Conservation (phyloP, 2,113 vertebrate species). For the Oreochromis aureus region DNA sequence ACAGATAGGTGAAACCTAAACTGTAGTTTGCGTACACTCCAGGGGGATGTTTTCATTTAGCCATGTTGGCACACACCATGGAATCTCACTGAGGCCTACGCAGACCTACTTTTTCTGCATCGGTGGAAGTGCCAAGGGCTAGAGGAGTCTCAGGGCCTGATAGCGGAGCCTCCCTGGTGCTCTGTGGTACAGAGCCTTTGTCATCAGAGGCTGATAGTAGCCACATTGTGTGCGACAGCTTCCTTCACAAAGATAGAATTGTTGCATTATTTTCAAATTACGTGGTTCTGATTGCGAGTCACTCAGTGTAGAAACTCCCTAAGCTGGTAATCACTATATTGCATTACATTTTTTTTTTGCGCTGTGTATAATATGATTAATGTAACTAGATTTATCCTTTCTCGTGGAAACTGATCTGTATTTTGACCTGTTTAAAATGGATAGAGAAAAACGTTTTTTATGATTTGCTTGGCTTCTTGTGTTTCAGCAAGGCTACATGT, state of each 20-base stretch:
- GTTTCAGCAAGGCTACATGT: not conserved
- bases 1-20: constrained; percentile 32
- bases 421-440: not conserved
- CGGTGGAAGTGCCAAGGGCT: constrained; percentile 29
- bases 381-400: not conserved
- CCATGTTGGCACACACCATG: constrained; percentile 20
- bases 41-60: constrained; percentile 50
- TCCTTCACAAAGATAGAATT: constrained; percentile 43
- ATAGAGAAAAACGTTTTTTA: not conserved
- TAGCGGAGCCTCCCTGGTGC: not conserved
- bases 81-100: constrained; percentile 22
- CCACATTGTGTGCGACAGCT: constrained; percentile 34
- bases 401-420: not conserved
- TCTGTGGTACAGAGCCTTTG: constrained; percentile 25
- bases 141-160: constrained; percentile 29
- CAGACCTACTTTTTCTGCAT: constrained; percentile 51
- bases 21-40: constrained; percentile 14
- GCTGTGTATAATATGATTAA: constrained; percentile 23
- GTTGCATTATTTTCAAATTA: constrained; percentile 26
- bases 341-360: constrained; percentile 10
- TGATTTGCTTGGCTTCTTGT: not conserved
- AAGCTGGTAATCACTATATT: constrained; percentile 12
- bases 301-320: not conserved
- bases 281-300: not conserved
- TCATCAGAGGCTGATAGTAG: constrained; percentile 41